phyloP scores from a whole-genome alignment of 2,113 vertebrate species.

The Gymnarchus niloticus region DNA sequence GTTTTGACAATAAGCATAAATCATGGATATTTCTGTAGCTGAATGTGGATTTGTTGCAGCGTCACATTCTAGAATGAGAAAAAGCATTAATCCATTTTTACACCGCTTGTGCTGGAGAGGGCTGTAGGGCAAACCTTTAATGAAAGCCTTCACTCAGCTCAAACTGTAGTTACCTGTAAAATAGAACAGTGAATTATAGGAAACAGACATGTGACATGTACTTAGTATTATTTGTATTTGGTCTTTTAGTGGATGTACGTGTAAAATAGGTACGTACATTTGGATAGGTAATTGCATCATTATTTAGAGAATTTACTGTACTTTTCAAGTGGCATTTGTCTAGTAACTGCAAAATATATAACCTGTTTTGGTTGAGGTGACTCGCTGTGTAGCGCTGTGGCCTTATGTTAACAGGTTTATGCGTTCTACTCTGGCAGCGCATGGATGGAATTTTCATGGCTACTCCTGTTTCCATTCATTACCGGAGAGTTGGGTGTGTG shows the following conservation, averaged over 20 bases:
- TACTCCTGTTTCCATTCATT: background rate
- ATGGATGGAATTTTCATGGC: background rate
- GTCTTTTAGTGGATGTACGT: too few relatives aligned
- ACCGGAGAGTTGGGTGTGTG: background rate
- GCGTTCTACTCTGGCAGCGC: background rate
- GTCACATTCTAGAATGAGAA: background rate
- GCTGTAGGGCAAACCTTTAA: background rate
- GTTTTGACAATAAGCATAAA: conserved; percentile 34
- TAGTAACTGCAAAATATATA: too few relatives aligned
- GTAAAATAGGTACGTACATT: too few relatives aligned
- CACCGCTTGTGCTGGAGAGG: background rate
- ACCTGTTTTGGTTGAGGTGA: background rate
- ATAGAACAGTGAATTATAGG: background rate
- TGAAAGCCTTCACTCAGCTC: background rate
- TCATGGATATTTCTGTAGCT: conserved; percentile 34
- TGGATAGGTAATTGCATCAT: too few relatives aligned
- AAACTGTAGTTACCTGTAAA: background rate
- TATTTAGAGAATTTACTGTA: too few relatives aligned
- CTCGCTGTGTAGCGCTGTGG: background rate
- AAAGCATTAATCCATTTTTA: conserved; percentile 14
- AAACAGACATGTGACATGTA: background rate
- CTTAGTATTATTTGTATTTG: background rate
- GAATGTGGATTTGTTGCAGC: conserved; percentile 21
- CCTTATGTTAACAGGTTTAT: background rate
- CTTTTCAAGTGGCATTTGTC: too few relatives aligned